Conservation (phyloP, 2,888 invertebrate species). For the Isoperla grammatica region DNA sequence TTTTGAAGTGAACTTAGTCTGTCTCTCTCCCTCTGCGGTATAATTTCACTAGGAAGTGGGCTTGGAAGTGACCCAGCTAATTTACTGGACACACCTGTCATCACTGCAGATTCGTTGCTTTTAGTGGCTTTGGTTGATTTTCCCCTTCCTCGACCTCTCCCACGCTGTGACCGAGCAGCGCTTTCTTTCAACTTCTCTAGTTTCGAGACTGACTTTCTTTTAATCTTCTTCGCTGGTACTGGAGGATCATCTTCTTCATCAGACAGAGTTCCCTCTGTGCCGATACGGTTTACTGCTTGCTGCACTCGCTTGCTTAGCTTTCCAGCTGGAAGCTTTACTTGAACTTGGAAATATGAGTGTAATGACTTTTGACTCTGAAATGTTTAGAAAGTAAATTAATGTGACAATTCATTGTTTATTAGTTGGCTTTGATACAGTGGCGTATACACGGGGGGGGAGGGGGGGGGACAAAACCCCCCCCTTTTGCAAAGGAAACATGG, state of each 20-base stretch:
- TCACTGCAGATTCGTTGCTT: conserved; percentile 33
- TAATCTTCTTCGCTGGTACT: conserved; percentile 14
- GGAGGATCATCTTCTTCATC: conserved; percentile 27
- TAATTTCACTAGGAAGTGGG: conserved; percentile 47
- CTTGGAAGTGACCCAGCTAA: too few species aligned
- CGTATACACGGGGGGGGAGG: too few species aligned
- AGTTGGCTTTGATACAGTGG: background rate
- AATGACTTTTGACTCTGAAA: conserved; percentile 59
- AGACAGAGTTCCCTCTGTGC: conserved; percentile 36
- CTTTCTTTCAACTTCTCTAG: conserved; percentile 21
- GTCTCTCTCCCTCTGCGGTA: conserved; percentile 68
- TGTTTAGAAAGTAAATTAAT: conserved; percentile 23
- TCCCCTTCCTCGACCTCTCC: conserved; percentile 18
- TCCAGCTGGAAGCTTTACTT: conserved; percentile 50
- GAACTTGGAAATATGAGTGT: conserved; percentile 65
- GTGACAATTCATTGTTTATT: background rate
- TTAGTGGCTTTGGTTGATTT: conserved; percentile 16
- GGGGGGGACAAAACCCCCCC: too few species aligned
- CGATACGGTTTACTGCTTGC: conserved; percentile 66
- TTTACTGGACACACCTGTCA: conserved; percentile 43
- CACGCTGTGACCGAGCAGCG: background rate
- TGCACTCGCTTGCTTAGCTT: conserved; percentile 77
- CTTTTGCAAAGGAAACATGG: too few species aligned
- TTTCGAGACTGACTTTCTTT: background rate
- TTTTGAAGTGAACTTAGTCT: conserved; percentile 57